Evolutionary conservation across 2,113 vertebrate genomes (phyloP).

Genomic region (Anarrhichthys ocellatus): DNA sequence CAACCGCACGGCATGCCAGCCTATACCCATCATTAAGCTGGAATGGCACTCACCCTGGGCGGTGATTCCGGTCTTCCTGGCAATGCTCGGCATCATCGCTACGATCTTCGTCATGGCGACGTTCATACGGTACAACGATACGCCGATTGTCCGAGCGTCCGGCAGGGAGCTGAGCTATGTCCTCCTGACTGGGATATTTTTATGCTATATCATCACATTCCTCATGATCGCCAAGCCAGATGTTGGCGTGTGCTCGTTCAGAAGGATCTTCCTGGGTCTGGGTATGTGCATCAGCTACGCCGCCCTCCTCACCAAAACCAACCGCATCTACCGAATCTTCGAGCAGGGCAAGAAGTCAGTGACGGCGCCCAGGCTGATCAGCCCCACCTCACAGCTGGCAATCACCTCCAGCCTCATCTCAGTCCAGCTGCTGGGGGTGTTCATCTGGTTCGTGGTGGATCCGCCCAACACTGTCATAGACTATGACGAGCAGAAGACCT

Average conservation of each 20-base stretch:
- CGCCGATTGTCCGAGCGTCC: slow-evolving; percentile 93
- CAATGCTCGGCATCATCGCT: slow-evolving; percentile 94
- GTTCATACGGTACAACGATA: slow-evolving; percentile 94
- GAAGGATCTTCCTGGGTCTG: slow-evolving; percentile 92
- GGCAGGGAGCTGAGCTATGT: slow-evolving; percentile 96
- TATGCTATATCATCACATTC: slow-evolving; percentile 97
- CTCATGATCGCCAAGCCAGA: slow-evolving; percentile 97
- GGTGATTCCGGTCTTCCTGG: slow-evolving; percentile 92
- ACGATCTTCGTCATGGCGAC: slow-evolving; percentile 95
- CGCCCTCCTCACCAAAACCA: slow-evolving; percentile 95
- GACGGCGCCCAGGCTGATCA: slow-evolving; percentile 93
- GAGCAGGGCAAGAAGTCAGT: slow-evolving; percentile 97
- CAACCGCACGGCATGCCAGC: slow-evolving; percentile 91
- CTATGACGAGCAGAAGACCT: slow-evolving; percentile 94
- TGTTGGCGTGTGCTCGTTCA: slow-evolving; percentile 92
- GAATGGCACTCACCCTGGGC: slow-evolving; percentile 98
- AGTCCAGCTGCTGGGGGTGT: slow-evolving; percentile 93
- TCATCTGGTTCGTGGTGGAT: slow-evolving; percentile 95
- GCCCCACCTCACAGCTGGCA: slow-evolving; percentile 94
- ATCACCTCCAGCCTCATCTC: slow-evolving; percentile 95
- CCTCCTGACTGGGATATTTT: slow-evolving; percentile 93
- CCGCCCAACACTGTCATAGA: slow-evolving; percentile 95
- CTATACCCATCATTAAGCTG: slow-evolving; percentile 92
- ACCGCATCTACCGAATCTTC: slow-evolving; percentile 97
- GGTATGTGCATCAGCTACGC: slow-evolving; percentile 99